Conservation (phyloP, 2,797 vertebrate species). For the Aselliscus stoliczkanus region DNA sequence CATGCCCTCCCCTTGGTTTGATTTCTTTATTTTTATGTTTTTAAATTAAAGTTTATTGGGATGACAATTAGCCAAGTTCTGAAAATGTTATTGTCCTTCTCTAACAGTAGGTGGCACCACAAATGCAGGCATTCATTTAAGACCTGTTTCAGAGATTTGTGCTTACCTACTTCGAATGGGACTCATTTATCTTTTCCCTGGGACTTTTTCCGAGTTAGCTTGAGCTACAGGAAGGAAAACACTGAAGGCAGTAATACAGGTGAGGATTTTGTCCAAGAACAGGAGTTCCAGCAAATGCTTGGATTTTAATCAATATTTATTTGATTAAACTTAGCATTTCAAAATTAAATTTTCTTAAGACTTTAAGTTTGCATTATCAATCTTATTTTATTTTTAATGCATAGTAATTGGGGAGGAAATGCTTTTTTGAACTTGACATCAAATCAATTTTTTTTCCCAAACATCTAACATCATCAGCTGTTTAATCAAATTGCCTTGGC, state of each 20-base stretch:
- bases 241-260: neutral
- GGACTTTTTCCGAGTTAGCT: neutral
- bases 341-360: conserved; percentile 9
- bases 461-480: neutral
- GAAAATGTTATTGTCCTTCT: neutral
- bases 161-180: too few relatives aligned
- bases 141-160: neutral
- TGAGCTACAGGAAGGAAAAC: neutral
- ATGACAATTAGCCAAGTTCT: too few relatives aligned
- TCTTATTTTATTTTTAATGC: neutral
- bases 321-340: neutral
- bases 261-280: neutral
- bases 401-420: neutral
- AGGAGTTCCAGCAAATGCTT: neutral
- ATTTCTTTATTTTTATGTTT: too few relatives aligned
- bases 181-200: neutral
- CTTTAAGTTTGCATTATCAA: neutral
- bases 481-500: neutral
- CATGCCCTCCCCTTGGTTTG: rapidly evolving
- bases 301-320: neutral
- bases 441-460: neutral
- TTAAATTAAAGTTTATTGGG: too few relatives aligned
- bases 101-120: conserved; percentile 49
- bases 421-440: neutral
- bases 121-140: neutral